phyloP scores from a whole-genome alignment of 2,113 vertebrate genomes.

The Cavia porcellus region DNA sequence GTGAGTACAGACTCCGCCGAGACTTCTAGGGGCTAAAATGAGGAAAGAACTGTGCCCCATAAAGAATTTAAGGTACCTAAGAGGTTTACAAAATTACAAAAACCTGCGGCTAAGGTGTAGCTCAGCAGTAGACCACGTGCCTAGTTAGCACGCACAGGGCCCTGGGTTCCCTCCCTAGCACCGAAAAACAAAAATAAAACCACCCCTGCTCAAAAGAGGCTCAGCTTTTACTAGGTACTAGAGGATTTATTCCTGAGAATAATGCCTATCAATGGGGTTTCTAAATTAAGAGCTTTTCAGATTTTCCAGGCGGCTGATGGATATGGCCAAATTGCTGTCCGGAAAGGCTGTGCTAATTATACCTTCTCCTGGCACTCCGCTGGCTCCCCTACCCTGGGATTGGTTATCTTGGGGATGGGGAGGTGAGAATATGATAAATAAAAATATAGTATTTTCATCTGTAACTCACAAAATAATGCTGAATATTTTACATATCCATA shows the following conservation, averaged over 20 bases:
- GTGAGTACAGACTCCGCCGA: neutral
- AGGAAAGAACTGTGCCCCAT: neutral
- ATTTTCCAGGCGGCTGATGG: constrained; percentile 10
- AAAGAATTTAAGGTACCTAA: constrained; percentile 12
- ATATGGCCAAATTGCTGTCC: neutral
- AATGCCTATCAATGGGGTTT: constrained; percentile 35
- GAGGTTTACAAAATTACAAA: neutral
- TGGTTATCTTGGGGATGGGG: neutral
- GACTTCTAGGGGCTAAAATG: neutral
- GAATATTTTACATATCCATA: neutral
- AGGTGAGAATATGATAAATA: neutral
- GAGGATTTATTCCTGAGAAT: neutral
- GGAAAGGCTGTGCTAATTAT: neutral
- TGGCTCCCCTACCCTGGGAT: neutral
- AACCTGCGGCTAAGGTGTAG: neutral
- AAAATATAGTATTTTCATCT: constrained; percentile 32
- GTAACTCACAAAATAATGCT: constrained; percentile 25
- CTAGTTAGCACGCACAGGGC: neutral
- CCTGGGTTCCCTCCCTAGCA: neutral
- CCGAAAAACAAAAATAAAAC: neutral
- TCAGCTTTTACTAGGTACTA: neutral
- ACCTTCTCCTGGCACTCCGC: neutral
- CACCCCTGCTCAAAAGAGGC: neutral
- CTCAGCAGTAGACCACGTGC: neutral
- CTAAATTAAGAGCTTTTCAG: constrained; percentile 6